Evolutionary conservation across 2,797 vertebrate genomes (phyloP).

Genomic region (Sebastes nivosus): DNA sequence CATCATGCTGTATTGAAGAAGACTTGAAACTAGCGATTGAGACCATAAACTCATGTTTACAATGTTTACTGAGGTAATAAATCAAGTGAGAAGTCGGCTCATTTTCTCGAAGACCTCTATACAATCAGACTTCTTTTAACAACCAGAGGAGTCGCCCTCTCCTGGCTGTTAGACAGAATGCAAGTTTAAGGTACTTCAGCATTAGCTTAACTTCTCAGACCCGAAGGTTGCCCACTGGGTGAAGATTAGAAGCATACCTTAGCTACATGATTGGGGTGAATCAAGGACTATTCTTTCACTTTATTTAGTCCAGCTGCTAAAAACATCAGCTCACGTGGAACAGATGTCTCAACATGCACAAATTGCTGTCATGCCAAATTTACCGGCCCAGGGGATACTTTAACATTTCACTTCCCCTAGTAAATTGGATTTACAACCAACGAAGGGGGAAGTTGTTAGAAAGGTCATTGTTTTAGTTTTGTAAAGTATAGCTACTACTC

Average conservation of each 20-base stretch:
- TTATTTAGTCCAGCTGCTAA: background rate
- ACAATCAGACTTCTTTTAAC: too few relatives aligned
- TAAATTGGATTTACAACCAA: background rate
- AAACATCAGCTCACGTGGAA: background rate
- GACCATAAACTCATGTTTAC: too few relatives aligned
- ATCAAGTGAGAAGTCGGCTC: too few relatives aligned
- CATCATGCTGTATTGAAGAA: too few relatives aligned
- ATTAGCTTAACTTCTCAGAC: too few relatives aligned
- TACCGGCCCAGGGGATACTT: background rate
- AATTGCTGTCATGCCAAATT: background rate
- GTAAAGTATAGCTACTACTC: background rate
- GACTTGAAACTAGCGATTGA: too few relatives aligned
- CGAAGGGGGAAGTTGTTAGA: background rate
- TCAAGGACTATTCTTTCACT: background rate
- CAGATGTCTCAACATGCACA: background rate
- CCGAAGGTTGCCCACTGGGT: too few relatives aligned
- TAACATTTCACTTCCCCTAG: background rate
- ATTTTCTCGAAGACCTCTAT: too few relatives aligned
- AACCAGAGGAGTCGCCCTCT: too few relatives aligned
- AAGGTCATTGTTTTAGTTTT: background rate
- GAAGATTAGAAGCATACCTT: background rate
- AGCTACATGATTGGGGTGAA: background rate
- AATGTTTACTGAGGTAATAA: too few relatives aligned
- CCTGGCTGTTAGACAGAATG: too few relatives aligned
- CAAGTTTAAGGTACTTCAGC: too few relatives aligned